A percentile compares a stretch with the other conserved stretches of the same genome.
Conservation (phyloP, 2,113 vertebrate species). For the Gnathonemus longibarbis region DNA sequence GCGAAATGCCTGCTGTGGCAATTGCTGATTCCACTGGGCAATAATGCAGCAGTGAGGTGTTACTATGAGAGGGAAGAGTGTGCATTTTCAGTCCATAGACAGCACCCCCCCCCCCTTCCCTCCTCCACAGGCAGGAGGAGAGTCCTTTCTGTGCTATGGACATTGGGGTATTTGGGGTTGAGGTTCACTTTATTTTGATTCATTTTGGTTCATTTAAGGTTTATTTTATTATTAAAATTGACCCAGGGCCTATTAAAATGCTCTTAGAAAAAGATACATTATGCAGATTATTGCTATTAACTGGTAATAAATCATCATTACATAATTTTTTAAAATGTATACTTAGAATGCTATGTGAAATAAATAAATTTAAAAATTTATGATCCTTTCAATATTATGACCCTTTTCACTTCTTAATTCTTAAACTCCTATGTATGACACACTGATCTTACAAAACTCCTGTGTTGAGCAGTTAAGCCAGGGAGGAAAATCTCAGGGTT, state of each 20-base stretch:
- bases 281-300: not conserved
- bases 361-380: not conserved
- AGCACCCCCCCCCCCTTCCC: not conserved
- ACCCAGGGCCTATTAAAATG: slow-evolving; percentile 29
- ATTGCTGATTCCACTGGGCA: not conserved
- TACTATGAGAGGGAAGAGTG: not conserved
- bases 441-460: not conserved
- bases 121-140: slow-evolving; percentile 34
- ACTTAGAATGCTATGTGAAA: not conserved
- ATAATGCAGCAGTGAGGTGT: not conserved
- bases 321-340: not conserved
- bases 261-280: not conserved
- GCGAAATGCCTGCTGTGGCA: not conserved
- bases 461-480: not conserved
- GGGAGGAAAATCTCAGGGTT: not conserved
- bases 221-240: not conserved
- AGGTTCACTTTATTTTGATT: slow-evolving; percentile 39
- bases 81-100: not conserved
- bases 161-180: slow-evolving; percentile 35
- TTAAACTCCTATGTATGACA: not conserved
- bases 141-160: slow-evolving; percentile 45
- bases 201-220: slow-evolving; percentile 45
- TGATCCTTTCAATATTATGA: not conserved
- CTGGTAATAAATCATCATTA: not conserved
- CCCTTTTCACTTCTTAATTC: not conserved